phyloP scores from a whole-genome alignment of 37 sponge, comb jelly and placozoan genomes.

The Amphimedon queenslandica region DNA sequence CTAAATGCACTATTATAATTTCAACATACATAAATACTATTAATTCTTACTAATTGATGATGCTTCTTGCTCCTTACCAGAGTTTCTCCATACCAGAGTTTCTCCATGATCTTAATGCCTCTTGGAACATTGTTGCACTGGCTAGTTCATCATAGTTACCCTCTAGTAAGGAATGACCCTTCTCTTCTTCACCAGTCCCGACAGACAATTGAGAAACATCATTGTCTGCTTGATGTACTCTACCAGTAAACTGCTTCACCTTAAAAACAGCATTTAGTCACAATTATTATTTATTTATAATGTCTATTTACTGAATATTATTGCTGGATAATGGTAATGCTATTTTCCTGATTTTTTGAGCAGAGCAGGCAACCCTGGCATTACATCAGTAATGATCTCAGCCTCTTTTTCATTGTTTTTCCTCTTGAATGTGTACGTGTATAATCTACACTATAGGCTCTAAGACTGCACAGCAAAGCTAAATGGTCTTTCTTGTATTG shows the following conservation, averaged over 20 bases:
- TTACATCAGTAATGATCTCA: too few relatives aligned
- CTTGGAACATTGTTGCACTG: constrained; percentile 66
- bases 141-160: constrained; percentile 67
- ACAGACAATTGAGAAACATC: neutral
- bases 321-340: too few relatives aligned
- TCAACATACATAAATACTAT: neutral
- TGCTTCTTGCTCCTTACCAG: neutral
- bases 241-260: neutral
- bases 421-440: too few relatives aligned
- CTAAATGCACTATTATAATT: neutral
- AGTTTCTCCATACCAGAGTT: too few relatives aligned
- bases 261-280: neutral
- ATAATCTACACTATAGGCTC: too few relatives aligned
- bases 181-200: constrained; percentile 5
- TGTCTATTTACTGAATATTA: neutral
- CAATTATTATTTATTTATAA: neutral
- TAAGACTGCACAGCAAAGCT: too few relatives aligned
- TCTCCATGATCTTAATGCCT: constrained; percentile 77
- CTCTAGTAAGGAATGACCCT: constrained; percentile 36
- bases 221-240: neutral
- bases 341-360: too few relatives aligned
- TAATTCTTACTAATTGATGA: neutral
- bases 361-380: too few relatives aligned
- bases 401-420: too few relatives aligned
- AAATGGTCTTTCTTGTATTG: too few relatives aligned